These are phyloP conservation scores for Podargus strigoides DNA, from an alignment of 2,797 vertebrate species.

Conservation along the genomic window DNA sequence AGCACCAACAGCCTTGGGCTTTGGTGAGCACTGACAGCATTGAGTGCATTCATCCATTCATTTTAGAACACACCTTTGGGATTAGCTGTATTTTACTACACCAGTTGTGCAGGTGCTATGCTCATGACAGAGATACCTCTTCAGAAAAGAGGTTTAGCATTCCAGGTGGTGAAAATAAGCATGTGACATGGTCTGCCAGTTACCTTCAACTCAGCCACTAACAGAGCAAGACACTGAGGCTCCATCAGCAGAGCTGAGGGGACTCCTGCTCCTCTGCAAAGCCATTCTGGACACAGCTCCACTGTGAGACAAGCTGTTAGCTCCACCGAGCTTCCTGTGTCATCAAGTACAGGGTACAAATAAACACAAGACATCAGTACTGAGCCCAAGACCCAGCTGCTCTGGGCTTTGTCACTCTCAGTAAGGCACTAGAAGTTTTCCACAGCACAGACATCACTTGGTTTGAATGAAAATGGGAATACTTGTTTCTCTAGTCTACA, in stretches of 20 bases:
- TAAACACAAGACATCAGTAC: background rate
- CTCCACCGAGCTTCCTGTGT: rapidly evolving
- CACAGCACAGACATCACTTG: background rate
- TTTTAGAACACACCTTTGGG: background rate
- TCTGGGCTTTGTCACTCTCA: background rate
- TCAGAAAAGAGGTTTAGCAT: background rate
- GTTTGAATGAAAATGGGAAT: background rate
- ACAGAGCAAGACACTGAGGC: background rate
- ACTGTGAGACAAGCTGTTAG: background rate
- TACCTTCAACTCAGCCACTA: background rate
- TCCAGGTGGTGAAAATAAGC: background rate
- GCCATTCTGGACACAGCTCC: background rate
- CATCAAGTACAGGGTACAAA: background rate
- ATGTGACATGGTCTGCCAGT: rapidly evolving
- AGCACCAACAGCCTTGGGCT: background rate
- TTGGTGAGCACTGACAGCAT: rapidly evolving
- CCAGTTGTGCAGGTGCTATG: background rate
- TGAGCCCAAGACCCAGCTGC: background rate
- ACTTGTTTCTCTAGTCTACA: background rate
- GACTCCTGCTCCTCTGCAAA: background rate
- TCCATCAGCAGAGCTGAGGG: background rate
- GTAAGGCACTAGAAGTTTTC: background rate
- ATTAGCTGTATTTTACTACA: background rate
- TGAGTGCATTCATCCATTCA: background rate
- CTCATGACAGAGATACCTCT: background rate